Percentiles rank a stretch among this genome's conserved stretches.
Evolutionary conservation across 1,140 invertebrate genomes (phyloP).

Genomic region (Epicauta chinensis): DNA sequence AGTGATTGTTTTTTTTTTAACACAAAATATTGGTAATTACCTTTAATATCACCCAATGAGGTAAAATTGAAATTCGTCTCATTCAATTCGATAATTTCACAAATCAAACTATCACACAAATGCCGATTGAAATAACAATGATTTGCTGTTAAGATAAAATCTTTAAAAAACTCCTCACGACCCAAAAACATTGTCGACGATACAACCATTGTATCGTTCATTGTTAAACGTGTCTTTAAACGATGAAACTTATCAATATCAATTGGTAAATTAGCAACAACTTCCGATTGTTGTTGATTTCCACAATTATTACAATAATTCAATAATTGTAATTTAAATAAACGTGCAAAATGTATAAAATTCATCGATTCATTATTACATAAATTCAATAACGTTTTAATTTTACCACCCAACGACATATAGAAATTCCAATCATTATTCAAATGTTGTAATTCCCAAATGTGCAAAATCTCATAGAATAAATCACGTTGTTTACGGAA

Average conservation of each 20-base stretch:
- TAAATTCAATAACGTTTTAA: conserved; percentile 54
- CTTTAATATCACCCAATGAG: conserved; percentile 44
- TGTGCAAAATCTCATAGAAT: conserved; percentile 68
- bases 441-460: conserved; percentile 54
- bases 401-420: conserved; percentile 47
- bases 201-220: conserved; percentile 52
- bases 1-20: no score
- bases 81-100: conserved; percentile 62
- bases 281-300: conserved; percentile 9
- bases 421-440: conserved; percentile 52
- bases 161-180: conserved; percentile 68
- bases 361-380: conserved; percentile 56
- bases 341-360: conserved; percentile 66
- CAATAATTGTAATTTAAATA: conserved; percentile 72
- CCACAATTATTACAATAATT: conserved; percentile 51
- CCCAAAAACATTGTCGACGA: conserved; percentile 55
- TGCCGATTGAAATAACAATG: conserved; percentile 64
- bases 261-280: conserved; percentile 27
- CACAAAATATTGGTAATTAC: no score
- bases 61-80: conserved; percentile 46
- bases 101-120: conserved; percentile 59
- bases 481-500: conserved; percentile 79
- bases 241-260: conserved; percentile 67
- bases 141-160: conserved; percentile 63
- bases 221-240: conserved; percentile 65